These are phyloP conservation scores for Thecophora atra DNA, from an alignment of 2,888 invertebrate genomes.

Conservation along the genomic window DNA sequence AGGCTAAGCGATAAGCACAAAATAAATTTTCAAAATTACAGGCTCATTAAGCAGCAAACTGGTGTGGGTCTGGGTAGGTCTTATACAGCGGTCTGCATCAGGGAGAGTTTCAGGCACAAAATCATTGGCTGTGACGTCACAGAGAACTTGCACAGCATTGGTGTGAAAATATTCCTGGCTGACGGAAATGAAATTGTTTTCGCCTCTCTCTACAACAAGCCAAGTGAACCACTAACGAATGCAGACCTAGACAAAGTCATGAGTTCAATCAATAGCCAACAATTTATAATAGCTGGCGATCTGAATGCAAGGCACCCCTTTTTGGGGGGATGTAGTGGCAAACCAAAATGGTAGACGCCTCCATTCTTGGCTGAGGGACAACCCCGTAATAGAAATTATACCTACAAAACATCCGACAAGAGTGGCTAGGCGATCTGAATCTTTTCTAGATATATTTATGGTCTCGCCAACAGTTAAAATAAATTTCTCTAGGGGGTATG, in stretches of 20 bases:
- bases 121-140: background rate
- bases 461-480: background rate
- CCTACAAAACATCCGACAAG: slow-evolving; percentile 1
- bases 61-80: too few relatives aligned
- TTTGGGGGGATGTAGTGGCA: slow-evolving; percentile 6
- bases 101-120: background rate
- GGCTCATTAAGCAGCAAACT: slow-evolving; percentile 7
- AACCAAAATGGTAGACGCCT: slow-evolving; percentile 20
- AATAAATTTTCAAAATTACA: slow-evolving; percentile 17
- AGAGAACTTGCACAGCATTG: slow-evolving; percentile 1
- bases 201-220: background rate
- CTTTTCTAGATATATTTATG: slow-evolving; percentile 21
- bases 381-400: background rate
- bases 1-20: slow-evolving; percentile 2
- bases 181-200: background rate
- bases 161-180: slow-evolving; percentile 1
- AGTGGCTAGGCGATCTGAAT: background rate
- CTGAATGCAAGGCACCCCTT: slow-evolving; percentile 25
- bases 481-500: background rate
- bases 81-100: background rate
- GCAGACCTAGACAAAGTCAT: background rate
- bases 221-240: background rate
- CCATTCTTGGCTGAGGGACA: background rate
- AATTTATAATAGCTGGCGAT: slow-evolving; percentile 20
- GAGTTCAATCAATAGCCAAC: background rate